Evolutionary conservation across 2,888 invertebrate genomes (phyloP), one percentile per base, ranked within the genome.

Genomic region (Homarus gammarus): DNA sequence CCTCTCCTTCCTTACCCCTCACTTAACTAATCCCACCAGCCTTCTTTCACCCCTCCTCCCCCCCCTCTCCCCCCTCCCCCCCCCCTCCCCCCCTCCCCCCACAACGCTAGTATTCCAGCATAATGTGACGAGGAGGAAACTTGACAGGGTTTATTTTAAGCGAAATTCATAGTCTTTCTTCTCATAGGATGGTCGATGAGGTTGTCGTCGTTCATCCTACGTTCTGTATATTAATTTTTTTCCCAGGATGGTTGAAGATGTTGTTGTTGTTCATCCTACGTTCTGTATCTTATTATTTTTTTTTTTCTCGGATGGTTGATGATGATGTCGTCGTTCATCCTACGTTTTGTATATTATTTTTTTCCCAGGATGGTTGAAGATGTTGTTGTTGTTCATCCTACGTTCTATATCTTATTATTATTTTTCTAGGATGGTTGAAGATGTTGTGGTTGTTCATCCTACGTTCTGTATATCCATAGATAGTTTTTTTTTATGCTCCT

Each of bases 91-190:
- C 2, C 64, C 64, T 27, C n/a, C 61, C 56, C 56, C 27, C 27
- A n/a, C 61, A n/a, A 1, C 61, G 15, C 15, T 27, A 64, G 64
- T 64, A 64, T 64, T 64, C 64, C 64, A 64, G 64, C 64, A 64
- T 64, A 64, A 64, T 64, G n/a, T 64, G 64, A 64, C n/a, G 64
- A 64, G 64, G 18, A 64, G 27, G 27, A 64, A 64, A 64, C 64
- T 64, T 12, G 27, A 64, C n/a, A 27, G 64, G 56, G 64, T 64
- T 64, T 64, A 27, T 64, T 27, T 64, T 64, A 27, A n/a, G 27
- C 27, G 64, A 64, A 64, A 18, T 64, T 64, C 64, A 6, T 5
- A n/a, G 64, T 27, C 27, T 64, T 64, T 64, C 27, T 27, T 64
- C 27, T 56, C 22, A 56, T 56, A 22, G 56, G 56, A 49, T 12